Evolutionary conservation across 23 tunicate genomes (phyloP).

Genomic region (Ciona savignyi): DNA sequence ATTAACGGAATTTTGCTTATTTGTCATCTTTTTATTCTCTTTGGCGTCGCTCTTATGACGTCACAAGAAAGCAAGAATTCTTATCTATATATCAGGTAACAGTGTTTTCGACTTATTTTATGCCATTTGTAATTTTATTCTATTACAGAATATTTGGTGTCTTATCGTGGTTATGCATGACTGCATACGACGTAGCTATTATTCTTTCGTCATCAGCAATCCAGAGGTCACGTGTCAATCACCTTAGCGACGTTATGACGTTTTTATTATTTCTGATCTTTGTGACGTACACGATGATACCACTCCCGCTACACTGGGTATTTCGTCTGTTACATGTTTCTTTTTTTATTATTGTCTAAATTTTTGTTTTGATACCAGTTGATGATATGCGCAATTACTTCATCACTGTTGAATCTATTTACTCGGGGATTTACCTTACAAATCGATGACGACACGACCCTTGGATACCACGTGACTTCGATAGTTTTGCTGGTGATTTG

Average conservation of each 20-base stretch:
- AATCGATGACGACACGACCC: not conserved
- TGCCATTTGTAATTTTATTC: not conserved
- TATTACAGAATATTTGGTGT: conserved; percentile 45
- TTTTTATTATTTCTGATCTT: conserved; percentile 44
- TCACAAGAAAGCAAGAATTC: conserved; percentile 15
- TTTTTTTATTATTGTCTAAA: not conserved
- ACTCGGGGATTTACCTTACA: not conserved
- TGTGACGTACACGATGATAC: conserved; percentile 80
- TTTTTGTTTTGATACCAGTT: not conserved
- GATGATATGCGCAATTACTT: conserved; percentile 4
- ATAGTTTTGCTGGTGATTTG: conserved; percentile 36
- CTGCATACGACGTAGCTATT: conserved; percentile 32
- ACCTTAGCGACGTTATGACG: conserved; percentile 36
- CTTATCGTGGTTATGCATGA: conserved; percentile 46
- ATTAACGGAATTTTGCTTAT: conserved; percentile 9
- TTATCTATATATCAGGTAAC: conserved; percentile 15
- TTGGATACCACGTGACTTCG: conserved; percentile 47
- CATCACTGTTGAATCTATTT: conserved; percentile 5
- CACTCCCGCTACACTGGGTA: conserved; percentile 75
- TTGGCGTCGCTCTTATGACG: conserved; percentile 10
- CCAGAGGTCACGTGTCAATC: conserved; percentile 17
- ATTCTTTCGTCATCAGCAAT: conserved; percentile 10
- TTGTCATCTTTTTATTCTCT: not conserved
- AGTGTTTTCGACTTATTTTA: too few relatives aligned
- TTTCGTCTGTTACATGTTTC: not conserved